Percentiles rank a stretch among this genome's conserved stretches.
These are phyloP conservation scores for Galagoides demidoff DNA, from an alignment of 2,797 vertebrate genomes.

Conservation along the genomic window DNA sequence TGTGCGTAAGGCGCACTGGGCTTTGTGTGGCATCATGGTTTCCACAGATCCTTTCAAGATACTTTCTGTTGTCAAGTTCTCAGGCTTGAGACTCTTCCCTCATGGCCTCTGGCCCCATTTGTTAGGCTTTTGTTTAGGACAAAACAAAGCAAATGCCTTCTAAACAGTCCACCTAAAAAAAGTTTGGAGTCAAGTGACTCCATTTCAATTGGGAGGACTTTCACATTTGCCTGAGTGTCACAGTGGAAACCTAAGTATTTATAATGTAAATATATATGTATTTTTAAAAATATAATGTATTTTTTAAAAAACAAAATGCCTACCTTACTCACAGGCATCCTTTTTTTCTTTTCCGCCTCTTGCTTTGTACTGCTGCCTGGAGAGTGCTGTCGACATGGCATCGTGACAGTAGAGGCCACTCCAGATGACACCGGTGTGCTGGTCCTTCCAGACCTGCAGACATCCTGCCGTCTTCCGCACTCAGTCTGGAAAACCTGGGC, in stretches of 20 bases:
- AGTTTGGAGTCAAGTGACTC: neutral
- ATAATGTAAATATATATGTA: too few relatives aligned
- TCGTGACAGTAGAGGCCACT: neutral
- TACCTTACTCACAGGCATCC: neutral
- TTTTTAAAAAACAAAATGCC: too few relatives aligned
- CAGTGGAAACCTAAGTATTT: neutral
- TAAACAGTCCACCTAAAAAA: neutral
- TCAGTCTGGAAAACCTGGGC: neutral
- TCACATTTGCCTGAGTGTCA: neutral
- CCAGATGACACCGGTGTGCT: neutral
- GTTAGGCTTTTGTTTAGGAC: neutral
- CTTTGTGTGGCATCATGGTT: neutral
- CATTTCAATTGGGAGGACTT: neutral
- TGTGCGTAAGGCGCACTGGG: neutral
- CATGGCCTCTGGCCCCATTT: neutral
- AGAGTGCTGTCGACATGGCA: neutral
- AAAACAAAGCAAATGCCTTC: neutral
- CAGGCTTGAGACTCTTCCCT: neutral
- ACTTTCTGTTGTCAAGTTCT: neutral
- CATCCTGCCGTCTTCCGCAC: too few relatives aligned
- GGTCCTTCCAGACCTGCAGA: fast-evolving
- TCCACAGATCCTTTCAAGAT: neutral
- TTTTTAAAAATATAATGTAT: too few relatives aligned
- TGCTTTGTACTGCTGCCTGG: neutral
- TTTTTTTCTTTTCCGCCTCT: neutral